Evolutionary conservation across 2,113 vertebrate species (phyloP), one percentile per base, ranked within the genome.

Genomic region (Callopanchax toddi): DNA sequence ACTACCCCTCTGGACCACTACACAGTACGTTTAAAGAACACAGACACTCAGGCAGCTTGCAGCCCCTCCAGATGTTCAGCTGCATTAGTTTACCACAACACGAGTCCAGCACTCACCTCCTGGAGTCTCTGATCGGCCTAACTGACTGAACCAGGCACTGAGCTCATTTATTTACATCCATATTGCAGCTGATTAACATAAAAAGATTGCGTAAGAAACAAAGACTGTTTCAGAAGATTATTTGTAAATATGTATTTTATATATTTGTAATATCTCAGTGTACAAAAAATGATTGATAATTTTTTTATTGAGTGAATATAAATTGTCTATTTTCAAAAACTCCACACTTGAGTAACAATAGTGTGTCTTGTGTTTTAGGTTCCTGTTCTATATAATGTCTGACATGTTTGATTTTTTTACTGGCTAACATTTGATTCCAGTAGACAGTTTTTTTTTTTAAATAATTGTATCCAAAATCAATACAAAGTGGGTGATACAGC

Each of bases 111-210:
- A 77, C 87, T 26, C 94, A 93, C 82, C 95, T 97, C 81, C 89
- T 97, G 71, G 96, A 97, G 83, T 95, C 96, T 17, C 89, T 97
- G 64, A 91, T 97, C 0, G 94, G 95, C 60, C 84, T 95, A 74
- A 92, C 93, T 95, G 74, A 92, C 93, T 0, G 94, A 97, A 74
- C 87, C 94, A 0, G 64, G 86, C 51, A 66, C 91, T 0, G 93
- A 91, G 3, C 85, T 92, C 67, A n/a, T 32, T 32, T 4, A 32
- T 32, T 83, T 92, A 37, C 61, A n/a, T n/a, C n/a, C n/a, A n/a
- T n/a, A n/a, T n/a, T n/a, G n/a, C n/a, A n/a, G n/a, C n/a, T n/a
- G n/a, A n/a, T n/a, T n/a, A n/a, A n/a, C 1, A 51, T 21, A 11
- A 48, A 17, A 50, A 48, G 43, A 32, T 23, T 32, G 15, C 1